A percentile compares a stretch with the other conserved stretches of the same genome.
Conservation (phyloP, 1,140 invertebrate species). For the Rhynchophorus ferrugineus region DNA sequence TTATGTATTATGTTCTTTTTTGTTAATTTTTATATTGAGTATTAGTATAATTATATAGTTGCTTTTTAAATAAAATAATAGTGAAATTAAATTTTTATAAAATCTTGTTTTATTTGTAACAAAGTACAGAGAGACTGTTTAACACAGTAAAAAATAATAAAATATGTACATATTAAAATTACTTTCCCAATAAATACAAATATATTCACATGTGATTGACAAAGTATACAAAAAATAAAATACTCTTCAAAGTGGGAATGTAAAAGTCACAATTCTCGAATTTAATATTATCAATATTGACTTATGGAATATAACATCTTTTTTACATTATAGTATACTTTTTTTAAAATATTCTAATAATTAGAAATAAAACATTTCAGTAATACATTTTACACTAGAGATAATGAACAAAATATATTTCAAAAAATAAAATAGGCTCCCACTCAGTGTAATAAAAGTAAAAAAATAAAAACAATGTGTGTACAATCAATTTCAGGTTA, state of each 20-base stretch:
- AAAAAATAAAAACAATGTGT: too few species aligned
- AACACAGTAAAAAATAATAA: slow-evolving; percentile 20
- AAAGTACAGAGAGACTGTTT: slow-evolving; percentile 22
- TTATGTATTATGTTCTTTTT: too few species aligned
- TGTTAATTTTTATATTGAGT: too few species aligned
- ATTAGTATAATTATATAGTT: neutral
- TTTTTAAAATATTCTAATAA: too few species aligned
- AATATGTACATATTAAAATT: slow-evolving; percentile 8
- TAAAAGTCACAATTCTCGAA: neutral
- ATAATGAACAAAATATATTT: too few species aligned
- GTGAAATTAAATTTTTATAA: slow-evolving; percentile 2
- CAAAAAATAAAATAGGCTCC: too few species aligned
- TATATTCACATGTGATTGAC: neutral
- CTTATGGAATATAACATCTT: neutral
- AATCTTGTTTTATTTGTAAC: slow-evolving; percentile 16
- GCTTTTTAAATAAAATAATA: too few species aligned
- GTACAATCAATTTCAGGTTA: too few species aligned
- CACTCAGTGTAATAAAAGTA: too few species aligned
- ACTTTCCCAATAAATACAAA: slow-evolving; percentile 1
- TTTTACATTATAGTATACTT: too few species aligned
- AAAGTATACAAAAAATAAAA: neutral
- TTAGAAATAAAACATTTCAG: too few species aligned
- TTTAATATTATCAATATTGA: neutral
- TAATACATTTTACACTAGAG: too few species aligned
- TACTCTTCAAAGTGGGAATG: neutral